A percentile compares a stretch with the other conserved stretches of the same genome.
Conservation (phyloP, 2,888 invertebrate genomes). For the Diaprepes abbreviatus region DNA sequence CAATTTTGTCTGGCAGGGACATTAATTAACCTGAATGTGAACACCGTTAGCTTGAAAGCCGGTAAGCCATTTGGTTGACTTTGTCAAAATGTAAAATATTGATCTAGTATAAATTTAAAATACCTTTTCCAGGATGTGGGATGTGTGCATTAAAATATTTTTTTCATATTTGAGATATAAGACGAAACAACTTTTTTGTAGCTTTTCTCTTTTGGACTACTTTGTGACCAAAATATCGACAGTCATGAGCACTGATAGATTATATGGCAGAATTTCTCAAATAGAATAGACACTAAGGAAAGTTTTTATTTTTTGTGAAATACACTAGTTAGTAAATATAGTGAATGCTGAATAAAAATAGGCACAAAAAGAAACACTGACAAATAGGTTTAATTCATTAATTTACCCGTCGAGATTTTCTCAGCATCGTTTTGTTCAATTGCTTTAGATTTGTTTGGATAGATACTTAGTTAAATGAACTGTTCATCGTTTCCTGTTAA, state of each 20-base stretch:
- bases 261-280: too few relatives aligned
- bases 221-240: too few relatives aligned
- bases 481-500: constrained; percentile 7
- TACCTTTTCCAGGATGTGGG: too few relatives aligned
- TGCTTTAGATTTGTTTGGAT: constrained; percentile 18
- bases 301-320: too few relatives aligned
- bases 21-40: constrained; percentile 26
- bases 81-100: constrained; percentile 11
- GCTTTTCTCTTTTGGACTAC: too few relatives aligned
- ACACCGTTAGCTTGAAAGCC: background rate
- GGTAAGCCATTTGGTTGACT: background rate
- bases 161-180: too few relatives aligned
- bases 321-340: too few relatives aligned
- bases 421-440: constrained; percentile 13
- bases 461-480: constrained; percentile 16
- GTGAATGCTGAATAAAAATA: too few relatives aligned
- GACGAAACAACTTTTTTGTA: too few relatives aligned
- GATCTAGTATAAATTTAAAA: background rate
- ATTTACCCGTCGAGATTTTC: constrained; percentile 28
- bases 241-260: too few relatives aligned
- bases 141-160: too few relatives aligned
- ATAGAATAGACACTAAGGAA: too few relatives aligned
- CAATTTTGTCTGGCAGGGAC: constrained; percentile 26
- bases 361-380: constrained; percentile 18
- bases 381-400: constrained; percentile 34